These are phyloP conservation scores for Drosophila sordidapex DNA, from an alignment of 2,888 invertebrate genomes.

Conservation along the genomic window DNA sequence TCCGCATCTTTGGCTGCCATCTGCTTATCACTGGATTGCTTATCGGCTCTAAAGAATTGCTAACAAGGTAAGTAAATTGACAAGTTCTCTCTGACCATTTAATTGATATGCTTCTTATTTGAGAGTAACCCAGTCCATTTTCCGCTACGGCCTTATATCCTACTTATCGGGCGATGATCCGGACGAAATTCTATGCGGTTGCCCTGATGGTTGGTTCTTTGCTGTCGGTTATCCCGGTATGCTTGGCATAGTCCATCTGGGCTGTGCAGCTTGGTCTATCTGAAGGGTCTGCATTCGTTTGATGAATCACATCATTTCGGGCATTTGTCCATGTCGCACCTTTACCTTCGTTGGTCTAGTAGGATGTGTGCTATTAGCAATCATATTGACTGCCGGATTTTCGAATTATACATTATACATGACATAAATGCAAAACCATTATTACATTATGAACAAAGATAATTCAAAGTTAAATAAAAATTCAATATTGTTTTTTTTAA, in stretches of 20 bases:
- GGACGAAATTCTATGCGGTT: conserved; percentile 89
- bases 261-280: conserved; percentile 89
- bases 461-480: conserved; percentile 8
- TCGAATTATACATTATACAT: no score
- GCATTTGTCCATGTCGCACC: conserved; percentile 94
- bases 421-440: no score
- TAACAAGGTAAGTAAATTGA: conserved; percentile 83
- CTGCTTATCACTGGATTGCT: conserved; percentile 87
- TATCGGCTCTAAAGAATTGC: conserved; percentile 87
- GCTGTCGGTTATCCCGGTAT: conserved; percentile 92
- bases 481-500: conserved; percentile 9
- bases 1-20: conserved; percentile 83
- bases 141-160: conserved; percentile 87
- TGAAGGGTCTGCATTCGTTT: conserved; percentile 90
- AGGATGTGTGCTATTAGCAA: conserved; percentile 89
- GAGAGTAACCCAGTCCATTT: conserved; percentile 88
- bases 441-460: neutral
- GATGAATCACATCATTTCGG: conserved; percentile 95
- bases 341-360: conserved; percentile 94
- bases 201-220: conserved; percentile 90
- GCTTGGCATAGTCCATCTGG: conserved; percentile 88
- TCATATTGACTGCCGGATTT: conserved; percentile 90
- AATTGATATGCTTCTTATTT: conserved; percentile 25
- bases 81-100: neutral
- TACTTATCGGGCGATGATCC: conserved; percentile 85